phyloP scores from a whole-genome alignment of 2,113 vertebrate species.

The Eptesicus fuscus region DNA sequence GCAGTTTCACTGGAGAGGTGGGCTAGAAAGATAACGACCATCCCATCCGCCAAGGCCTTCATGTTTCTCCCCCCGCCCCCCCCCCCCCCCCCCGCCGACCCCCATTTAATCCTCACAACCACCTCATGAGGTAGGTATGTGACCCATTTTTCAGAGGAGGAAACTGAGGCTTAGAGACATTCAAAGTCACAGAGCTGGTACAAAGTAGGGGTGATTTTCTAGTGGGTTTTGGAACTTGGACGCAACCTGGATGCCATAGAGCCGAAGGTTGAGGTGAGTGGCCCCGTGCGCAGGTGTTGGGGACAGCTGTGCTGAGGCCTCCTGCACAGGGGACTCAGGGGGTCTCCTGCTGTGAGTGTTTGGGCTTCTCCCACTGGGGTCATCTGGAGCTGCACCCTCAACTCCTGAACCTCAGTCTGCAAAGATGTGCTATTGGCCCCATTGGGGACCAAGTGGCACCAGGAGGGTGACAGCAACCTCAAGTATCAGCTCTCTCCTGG shows the following conservation, averaged over 20 bases:
- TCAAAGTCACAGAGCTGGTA: not conserved
- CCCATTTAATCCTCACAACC: not conserved
- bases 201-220: not conserved
- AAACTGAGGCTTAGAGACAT: not conserved
- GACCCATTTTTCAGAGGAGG: not conserved
- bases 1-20: not conserved
- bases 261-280: not conserved
- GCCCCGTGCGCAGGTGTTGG: not conserved
- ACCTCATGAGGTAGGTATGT: not conserved
- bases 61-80: fast-evolving
- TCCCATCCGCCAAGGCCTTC: not conserved
- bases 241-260: not conserved
- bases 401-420: not conserved
- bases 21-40: not conserved
- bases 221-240: not conserved
- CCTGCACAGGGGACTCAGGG: not conserved
- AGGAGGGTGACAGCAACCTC: not conserved
- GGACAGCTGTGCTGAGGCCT: not conserved
- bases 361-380: fast-evolving
- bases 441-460: not conserved
- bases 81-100: too few relatives aligned
- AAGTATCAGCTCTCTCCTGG: not conserved
- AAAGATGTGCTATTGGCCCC: not conserved
- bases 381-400: not conserved
- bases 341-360: not conserved